Conservation (phyloP, 2,888 invertebrate species). For the Mimumesa dahlbomi region DNA sequence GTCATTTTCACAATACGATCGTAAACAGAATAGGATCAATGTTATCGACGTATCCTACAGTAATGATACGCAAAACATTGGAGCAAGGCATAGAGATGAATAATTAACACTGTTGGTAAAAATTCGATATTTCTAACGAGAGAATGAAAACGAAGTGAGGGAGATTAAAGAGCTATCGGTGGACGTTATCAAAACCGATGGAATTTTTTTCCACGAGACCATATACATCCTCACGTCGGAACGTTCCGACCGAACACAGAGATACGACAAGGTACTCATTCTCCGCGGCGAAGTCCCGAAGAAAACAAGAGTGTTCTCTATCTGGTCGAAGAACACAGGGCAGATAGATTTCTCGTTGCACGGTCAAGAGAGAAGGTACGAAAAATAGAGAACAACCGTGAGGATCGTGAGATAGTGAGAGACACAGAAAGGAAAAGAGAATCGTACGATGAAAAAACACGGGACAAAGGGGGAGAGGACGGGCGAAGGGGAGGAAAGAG, state of each 20-base stretch:
- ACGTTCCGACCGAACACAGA: neutral
- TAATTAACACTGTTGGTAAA: no score
- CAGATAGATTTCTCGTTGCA: conserved; percentile 9
- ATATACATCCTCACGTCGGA: neutral
- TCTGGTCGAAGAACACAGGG: conserved; percentile 6
- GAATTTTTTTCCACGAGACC: conserved; percentile 16
- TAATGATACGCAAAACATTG: no score
- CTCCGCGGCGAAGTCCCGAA: conserved; percentile 11
- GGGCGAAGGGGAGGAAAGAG: conserved; percentile 17
- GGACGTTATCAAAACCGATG: conserved; percentile 13
- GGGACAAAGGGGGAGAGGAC: no score
- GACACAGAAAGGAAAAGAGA: conserved; percentile 5
- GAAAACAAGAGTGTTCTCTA: conserved; percentile 19
- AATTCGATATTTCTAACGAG: conserved; percentile 1
- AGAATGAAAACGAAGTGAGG: neutral
- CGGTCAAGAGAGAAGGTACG: neutral
- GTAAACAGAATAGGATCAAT: no score
- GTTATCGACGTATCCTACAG: no score
- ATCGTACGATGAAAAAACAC: conserved; percentile 26
- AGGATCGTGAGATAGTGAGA: conserved; percentile 33
- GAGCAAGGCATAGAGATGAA: no score
- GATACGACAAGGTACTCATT: conserved; percentile 8
- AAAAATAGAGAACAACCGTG: conserved; percentile 2
- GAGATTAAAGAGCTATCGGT: conserved; percentile 26
- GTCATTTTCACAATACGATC: no score